These are phyloP conservation scores for Esperia sulphurella DNA, from an alignment of 2,888 invertebrate species.

Conservation along the genomic window DNA sequence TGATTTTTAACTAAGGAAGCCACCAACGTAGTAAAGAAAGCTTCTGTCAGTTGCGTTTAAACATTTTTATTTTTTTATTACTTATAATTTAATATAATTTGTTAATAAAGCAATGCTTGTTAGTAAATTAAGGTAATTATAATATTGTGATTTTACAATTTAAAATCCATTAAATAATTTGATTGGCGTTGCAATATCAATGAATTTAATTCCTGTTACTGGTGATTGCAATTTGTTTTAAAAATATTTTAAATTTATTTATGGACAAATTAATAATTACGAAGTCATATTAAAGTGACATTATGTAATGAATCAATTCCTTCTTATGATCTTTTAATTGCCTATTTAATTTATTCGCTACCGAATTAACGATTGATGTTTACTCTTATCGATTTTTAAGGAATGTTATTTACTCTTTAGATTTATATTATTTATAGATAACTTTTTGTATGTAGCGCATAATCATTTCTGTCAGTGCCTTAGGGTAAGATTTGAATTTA, in stretches of 20 bases:
- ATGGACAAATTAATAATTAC: slow-evolving; percentile 7
- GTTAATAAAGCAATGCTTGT: slow-evolving; percentile 11
- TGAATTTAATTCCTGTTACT: slow-evolving; percentile 11
- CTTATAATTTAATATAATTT: slow-evolving; percentile 8
- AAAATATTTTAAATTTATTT: slow-evolving; percentile 11
- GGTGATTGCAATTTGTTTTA: slow-evolving; percentile 7
- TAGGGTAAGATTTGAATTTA: slow-evolving; percentile 63
- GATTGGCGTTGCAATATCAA: slow-evolving; percentile 8
- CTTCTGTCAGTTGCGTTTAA: slow-evolving; percentile 4
- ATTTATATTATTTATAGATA: slow-evolving; percentile 59
- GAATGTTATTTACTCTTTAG: slow-evolving; percentile 71
- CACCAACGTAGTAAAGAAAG: slow-evolving; percentile 2
- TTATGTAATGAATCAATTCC: not conserved
- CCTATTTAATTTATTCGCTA: slow-evolving; percentile 31
- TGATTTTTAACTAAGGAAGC: slow-evolving; percentile 11
- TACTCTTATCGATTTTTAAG: slow-evolving; percentile 59
- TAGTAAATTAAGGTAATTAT: slow-evolving; percentile 9
- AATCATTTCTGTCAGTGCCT: slow-evolving; percentile 73
- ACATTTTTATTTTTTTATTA: slow-evolving; percentile 6
- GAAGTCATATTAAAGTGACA: slow-evolving; percentile 1
- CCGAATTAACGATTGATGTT: slow-evolving; percentile 49
- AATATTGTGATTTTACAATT: slow-evolving; percentile 19
- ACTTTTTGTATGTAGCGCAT: slow-evolving; percentile 58
- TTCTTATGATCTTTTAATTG: slow-evolving; percentile 4
- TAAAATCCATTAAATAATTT: slow-evolving; percentile 12